Evolutionary conservation across 35 echinoderm and acorn worm genomes (phyloP).

Genomic region (Lytechinus variegatus): DNA sequence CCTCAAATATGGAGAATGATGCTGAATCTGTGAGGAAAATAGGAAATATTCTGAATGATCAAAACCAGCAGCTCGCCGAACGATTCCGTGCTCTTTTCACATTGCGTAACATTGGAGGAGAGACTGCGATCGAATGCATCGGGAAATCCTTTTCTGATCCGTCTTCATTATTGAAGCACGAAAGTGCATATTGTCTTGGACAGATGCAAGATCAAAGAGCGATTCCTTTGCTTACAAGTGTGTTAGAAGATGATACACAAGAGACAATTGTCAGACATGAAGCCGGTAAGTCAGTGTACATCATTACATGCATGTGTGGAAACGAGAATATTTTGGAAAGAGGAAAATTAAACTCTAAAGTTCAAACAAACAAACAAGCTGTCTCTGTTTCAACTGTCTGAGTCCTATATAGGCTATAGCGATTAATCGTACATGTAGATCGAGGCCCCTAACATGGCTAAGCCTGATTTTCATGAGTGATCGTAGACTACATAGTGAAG

Average conservation of each 20-base stretch:
- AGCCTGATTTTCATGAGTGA: too few species aligned
- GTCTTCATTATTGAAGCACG: conserved; percentile 92
- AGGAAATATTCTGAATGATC: conserved; percentile 68
- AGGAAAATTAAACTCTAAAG: too few species aligned
- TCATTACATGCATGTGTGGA: too few species aligned
- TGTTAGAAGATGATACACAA: conserved; percentile 81
- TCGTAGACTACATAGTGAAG: too few species aligned
- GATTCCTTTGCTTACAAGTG: conserved; percentile 71
- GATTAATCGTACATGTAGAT: too few species aligned
- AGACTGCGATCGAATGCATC: conserved; percentile 75
- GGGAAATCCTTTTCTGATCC: conserved; percentile 71
- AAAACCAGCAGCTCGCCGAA: conserved; percentile 65
- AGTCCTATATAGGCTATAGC: too few species aligned
- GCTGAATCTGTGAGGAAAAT: conserved; percentile 58
- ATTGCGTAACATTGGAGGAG: conserved; percentile 84
- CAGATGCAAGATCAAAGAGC: conserved; percentile 95
- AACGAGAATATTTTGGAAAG: background rate
- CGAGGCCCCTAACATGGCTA: too few species aligned
- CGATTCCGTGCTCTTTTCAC: conserved; percentile 96
- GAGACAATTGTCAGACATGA: conserved; percentile 97
- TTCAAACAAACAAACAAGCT: too few species aligned
- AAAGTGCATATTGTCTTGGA: conserved; percentile 92
- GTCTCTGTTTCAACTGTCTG: too few species aligned
- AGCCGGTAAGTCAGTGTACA: conserved; percentile 95
- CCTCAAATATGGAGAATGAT: conserved; percentile 26